Evolutionary conservation across 2,888 invertebrate genomes (phyloP), one percentile per base, ranked within the genome.

Genomic region (Brachypalpus laphriformis): DNA sequence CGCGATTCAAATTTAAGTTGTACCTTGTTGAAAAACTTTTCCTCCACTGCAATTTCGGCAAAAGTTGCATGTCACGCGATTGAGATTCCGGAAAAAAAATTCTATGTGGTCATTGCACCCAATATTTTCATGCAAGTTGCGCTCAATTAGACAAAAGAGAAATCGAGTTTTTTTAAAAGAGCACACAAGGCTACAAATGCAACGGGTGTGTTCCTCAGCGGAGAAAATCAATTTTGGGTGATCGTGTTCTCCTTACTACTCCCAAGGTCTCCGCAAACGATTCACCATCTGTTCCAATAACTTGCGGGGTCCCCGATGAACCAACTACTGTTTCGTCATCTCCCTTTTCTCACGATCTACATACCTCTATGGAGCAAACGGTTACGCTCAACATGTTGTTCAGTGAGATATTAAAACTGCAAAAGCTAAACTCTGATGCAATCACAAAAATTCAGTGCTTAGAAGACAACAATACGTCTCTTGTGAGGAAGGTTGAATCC

Each of bases 51-150:
- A n/a, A n/a, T n/a, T n/a, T n/a, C n/a, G n/a, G n/a, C n/a, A n/a
- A n/a, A n/a, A n/a, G n/a, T n/a, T n/a, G n/a, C n/a, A n/a, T n/a
- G n/a, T n/a, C n/a, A n/a, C n/a, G n/a, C n/a, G n/a, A n/a, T n/a
- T n/a, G n/a, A n/a, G n/a, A n/a, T n/a, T n/a, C n/a, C n/a, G n/a
- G n/a, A n/a, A n/a, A n/a, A 1, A 66, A 51, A 14, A 66, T 54
- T 68, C 8, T 28, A 37, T 68, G 68, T n/a, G 16, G 28, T 9
- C 18, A 28, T 9, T 70, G 68, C 9, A 45, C 45, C 11, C 31
- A 56, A 42, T 56, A 45, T 56, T 56, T n/a, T 20, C 56, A 70
- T 20, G 70, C 22, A n/a, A 68, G 45, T 1, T 70, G 54, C 42
- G 31, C 28, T 3, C 45, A 57, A 45, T 20, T 57, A 11, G 45